Percentiles rank a stretch among this genome's conserved stretches.
phyloP scores from a whole-genome alignment of 2,797 vertebrate species.

The Spinus olivaceus region DNA sequence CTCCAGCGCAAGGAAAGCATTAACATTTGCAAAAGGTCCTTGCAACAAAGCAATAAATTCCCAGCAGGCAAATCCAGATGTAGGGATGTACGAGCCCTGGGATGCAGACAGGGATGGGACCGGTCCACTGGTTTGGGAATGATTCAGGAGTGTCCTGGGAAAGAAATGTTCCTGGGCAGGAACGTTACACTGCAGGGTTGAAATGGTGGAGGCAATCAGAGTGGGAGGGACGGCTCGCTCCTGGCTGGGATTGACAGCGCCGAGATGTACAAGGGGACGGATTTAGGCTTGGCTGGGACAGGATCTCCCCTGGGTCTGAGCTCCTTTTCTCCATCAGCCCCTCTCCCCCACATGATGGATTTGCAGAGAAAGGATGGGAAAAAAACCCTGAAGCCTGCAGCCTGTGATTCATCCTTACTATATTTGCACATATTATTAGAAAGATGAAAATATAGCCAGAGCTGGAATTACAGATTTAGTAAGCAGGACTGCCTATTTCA shows the following conservation, averaged over 20 bases:
- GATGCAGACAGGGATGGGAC: not conserved
- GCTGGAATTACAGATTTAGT: conserved; percentile 56
- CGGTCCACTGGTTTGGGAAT: not conserved
- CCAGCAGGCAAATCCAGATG: conserved; percentile 28
- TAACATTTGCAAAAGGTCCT: conserved; percentile 65
- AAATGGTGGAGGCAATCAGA: not conserved
- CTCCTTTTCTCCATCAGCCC: not conserved
- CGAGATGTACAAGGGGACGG: not conserved
- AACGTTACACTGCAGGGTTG: not conserved
- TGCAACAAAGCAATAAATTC: conserved; percentile 1
- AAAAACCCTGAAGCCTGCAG: conserved; percentile 22
- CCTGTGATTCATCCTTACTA: conserved; percentile 63
- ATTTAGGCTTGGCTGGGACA: not conserved
- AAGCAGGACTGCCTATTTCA: conserved; percentile 53
- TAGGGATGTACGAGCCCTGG: not conserved
- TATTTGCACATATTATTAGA: conserved; percentile 65
- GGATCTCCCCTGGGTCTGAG: not conserved
- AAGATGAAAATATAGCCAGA: conserved; percentile 57
- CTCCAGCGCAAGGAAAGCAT: conserved; percentile 47
- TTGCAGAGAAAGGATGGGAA: not conserved
- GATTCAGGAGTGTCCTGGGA: not conserved
- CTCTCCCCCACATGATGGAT: not conserved
- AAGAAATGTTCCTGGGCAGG: not conserved
- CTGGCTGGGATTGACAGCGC: not conserved
- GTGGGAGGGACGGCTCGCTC: not conserved